Evolutionary conservation across 2,888 invertebrate genomes (phyloP), one percentile per base, ranked within the genome.

Genomic region (Apoderus coryli): DNA sequence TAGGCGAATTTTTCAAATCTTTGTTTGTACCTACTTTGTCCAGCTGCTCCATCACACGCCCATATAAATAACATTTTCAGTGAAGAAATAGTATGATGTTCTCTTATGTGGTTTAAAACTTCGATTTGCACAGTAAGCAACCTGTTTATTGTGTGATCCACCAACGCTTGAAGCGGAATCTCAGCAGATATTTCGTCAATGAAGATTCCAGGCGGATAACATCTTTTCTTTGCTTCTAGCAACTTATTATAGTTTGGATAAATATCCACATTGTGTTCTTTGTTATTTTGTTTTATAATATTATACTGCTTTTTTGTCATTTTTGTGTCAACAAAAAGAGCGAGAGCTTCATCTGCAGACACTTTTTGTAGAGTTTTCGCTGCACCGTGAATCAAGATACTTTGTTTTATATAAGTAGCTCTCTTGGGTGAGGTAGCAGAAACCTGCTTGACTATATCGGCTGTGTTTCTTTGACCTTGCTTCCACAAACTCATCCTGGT

Each of bases 21-120:
- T 12, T 33, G 29, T 25, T 33, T 33, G 19, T 33, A 33, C 10
- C 24, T 14, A 14, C 29, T 33, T 33, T 33, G 29, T 4, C 28
- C 27, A 15, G 27, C 32, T 5, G 27, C 28, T 10, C 28, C 32
- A 28, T 33, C 29, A 25, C 25, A 33, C 9, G 29, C 33, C 33
- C 29, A 33, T 16, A 30, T 33, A 13, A 33, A 29, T 10, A 15
- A 32, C 13, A 23, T 16, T 19, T 27, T 16, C 15, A 32, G 7
- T 12, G 27, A 15, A 32, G 19, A 27, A 27, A 27, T 27, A 10
- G 29, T 29, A 6, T 29, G 11, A 29, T 29, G 4, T 6, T 29
- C 12, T 16, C 19, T 30, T 9, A 29, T 23, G 9, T 33, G 29
- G 10, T 33, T 24, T 16, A 33, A 19, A 3, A 33, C 29, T 28